phyloP scores from a whole-genome alignment of 2,113 vertebrate species.

The Ceyx melanurus region DNA sequence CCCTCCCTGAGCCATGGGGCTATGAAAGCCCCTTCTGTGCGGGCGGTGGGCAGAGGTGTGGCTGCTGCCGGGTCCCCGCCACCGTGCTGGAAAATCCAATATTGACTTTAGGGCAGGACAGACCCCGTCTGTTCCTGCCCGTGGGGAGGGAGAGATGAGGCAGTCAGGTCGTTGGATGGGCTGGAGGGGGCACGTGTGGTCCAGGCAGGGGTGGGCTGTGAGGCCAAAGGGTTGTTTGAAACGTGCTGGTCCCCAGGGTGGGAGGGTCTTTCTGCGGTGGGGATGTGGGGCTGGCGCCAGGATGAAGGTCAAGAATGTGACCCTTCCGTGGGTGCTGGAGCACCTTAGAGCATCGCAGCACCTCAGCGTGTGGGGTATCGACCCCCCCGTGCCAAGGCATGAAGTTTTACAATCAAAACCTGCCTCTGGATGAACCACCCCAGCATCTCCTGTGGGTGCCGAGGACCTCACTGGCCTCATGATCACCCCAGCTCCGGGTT shows the following conservation, averaged over 20 bases:
- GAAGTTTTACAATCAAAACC: not conserved
- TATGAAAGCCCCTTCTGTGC: slow-evolving; percentile 67
- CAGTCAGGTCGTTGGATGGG: not conserved
- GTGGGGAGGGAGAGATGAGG: not conserved
- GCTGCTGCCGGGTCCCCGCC: slow-evolving; percentile 1
- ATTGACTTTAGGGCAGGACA: slow-evolving; percentile 55
- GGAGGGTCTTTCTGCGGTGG: not conserved
- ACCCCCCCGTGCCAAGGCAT: not conserved
- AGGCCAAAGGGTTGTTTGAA: not conserved
- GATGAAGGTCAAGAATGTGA: not conserved
- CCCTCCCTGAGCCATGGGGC: not conserved
- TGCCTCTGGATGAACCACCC: not conserved
- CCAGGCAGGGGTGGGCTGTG: accelerated
- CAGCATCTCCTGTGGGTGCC: accelerated
- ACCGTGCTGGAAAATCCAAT: slow-evolving; percentile 63
- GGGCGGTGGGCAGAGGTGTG: not conserved
- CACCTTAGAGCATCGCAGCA: not conserved
- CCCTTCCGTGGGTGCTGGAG: not conserved
- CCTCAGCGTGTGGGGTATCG: not conserved
- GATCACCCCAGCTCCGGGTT: not conserved
- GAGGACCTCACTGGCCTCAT: not conserved
- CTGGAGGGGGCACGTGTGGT: accelerated
- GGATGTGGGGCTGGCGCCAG: not conserved
- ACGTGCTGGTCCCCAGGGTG: not conserved
- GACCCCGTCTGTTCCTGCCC: slow-evolving; percentile 46